Evolutionary conservation across 2,113 vertebrate genomes (phyloP).

Genomic region (Bungarus multicinctus): DNA sequence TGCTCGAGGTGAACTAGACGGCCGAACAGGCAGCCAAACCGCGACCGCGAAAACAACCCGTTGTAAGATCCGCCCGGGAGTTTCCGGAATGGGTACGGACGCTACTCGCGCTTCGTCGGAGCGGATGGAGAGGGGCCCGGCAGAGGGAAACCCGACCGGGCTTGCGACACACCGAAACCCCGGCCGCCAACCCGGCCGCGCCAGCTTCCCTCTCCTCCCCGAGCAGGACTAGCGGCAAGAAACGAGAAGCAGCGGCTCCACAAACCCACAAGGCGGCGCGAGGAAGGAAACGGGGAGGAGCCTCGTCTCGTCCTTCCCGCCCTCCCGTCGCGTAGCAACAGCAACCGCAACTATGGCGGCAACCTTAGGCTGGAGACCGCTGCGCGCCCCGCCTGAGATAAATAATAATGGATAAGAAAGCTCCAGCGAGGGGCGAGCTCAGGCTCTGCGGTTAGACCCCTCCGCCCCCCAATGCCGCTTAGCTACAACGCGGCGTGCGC

Average conservation of each 20-base stretch:
- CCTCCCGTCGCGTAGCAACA: background rate
- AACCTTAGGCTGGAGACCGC: background rate
- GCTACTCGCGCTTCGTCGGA: background rate
- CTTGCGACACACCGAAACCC: background rate
- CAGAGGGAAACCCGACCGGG: background rate
- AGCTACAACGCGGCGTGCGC: background rate
- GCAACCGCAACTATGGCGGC: background rate
- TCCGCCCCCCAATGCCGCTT: background rate
- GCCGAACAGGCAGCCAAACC: background rate
- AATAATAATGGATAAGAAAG: too few relatives aligned
- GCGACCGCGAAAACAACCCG: conserved; percentile 8
- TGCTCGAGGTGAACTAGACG: background rate
- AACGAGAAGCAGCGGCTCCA: background rate
- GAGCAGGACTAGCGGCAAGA: background rate
- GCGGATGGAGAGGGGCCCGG: background rate
- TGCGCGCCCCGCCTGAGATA: too few relatives aligned
- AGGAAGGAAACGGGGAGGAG: background rate
- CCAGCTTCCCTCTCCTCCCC: background rate
- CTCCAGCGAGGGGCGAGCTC: background rate
- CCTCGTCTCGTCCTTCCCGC: background rate
- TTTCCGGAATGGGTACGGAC: conserved; percentile 4
- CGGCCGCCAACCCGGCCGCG: background rate
- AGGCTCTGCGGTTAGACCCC: background rate
- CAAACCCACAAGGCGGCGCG: background rate
- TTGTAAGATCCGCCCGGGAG: background rate